Evolutionary conservation across 2,888 invertebrate genomes (phyloP), one percentile per base, ranked within the genome.

Genomic region (Blera fallax): DNA sequence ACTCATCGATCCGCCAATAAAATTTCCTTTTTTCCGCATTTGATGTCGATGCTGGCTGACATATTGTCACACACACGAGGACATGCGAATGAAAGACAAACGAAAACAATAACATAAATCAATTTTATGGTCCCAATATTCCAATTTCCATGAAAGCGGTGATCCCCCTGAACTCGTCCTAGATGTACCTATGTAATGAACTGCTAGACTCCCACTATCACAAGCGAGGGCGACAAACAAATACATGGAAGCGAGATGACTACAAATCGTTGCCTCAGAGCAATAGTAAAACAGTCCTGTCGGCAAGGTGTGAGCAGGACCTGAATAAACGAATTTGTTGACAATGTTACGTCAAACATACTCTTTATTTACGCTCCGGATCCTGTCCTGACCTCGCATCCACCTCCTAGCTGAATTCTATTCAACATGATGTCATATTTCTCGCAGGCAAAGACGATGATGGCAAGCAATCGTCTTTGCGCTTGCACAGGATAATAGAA

Each of bases 61-160:
- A 78, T 72, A 72, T 77, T 67, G 65, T 67, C 67, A 74, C 32
- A 60, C 11, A 56, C 52, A 56, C 52, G 48, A 48, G 64, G 60
- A 52, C 37, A 24, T 62, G 34, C n/a, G 16, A 54, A 16, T 54
- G 69, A 70, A 69, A 70, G 65, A 50, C 82, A 77, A 82, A 58
- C 64, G 70, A 77, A 82, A 82, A 79, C 84, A 79, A 84, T 84
- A 79, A 84, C 74, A 84, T 84, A 84, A 84, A 84, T 84, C 84
- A 84, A 84, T 79, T 84, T 84, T 84, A 84, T 79, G 58, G 69
- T 79, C 62, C 73, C 79, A 79, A 79, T 84, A 84, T 84, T 84
- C 84, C 79, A 84, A 84, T 74, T 84, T 74, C 62, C 52, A 70
- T 74, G 79, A 69, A 64, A 84, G 58, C 37, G 16, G 18, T 50